Percentiles rank a stretch among this genome's conserved stretches.
These are phyloP conservation scores for Lasioglossum oenotherae DNA, from an alignment of 2,888 invertebrate genomes.

Conservation along the genomic window DNA sequence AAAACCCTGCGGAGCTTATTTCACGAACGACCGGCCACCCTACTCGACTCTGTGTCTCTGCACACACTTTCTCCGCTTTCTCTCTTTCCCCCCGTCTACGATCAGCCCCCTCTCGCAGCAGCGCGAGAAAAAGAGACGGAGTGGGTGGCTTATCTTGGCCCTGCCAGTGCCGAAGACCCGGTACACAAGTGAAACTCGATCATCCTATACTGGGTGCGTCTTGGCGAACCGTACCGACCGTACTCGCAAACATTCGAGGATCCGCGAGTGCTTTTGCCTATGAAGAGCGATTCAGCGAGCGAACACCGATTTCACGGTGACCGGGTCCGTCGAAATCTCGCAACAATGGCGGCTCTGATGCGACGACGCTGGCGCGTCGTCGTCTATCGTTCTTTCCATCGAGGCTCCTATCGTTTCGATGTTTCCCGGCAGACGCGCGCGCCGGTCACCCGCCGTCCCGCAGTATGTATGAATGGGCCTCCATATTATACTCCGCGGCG, in stretches of 20 bases:
- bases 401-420: slow-evolving; percentile 12
- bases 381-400: neutral
- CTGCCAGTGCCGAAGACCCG: slow-evolving; percentile 72
- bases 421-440: neutral
- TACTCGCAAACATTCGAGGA: neutral
- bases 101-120: slow-evolving; percentile 43
- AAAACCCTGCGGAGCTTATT: slow-evolving; percentile 84
- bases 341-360: neutral
- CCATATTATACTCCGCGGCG: neutral
- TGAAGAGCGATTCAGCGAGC: neutral
- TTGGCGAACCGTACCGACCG: slow-evolving; percentile 24
- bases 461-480: neutral
- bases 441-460: neutral
- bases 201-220: slow-evolving; percentile 68
- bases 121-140: slow-evolving; percentile 71
- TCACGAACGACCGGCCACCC: slow-evolving; percentile 76
- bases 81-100: slow-evolving; percentile 16
- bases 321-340: slow-evolving; percentile 5
- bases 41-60: slow-evolving; percentile 70
- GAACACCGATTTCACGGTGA: slow-evolving; percentile 24
- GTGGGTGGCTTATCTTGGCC: slow-evolving; percentile 80
- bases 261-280: neutral
- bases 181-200: slow-evolving; percentile 73
- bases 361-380: neutral
- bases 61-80: slow-evolving; percentile 55